Percentiles rank a stretch among this genome's conserved stretches.
These are phyloP conservation scores for silkworm (Bombyx mori) DNA, from an alignment of 1,140 invertebrate species.

Conservation along the genomic window ASM3026992v2 NC_085110.1:12267501-12268000, in stretches of 20 bases:
- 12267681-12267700: constrained; percentile 74
- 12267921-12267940: too few relatives aligned
- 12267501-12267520: constrained; percentile 9
- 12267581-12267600: constrained; percentile 79
- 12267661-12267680: constrained; percentile 76
- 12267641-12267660: constrained; percentile 78
- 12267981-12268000: too few relatives aligned
- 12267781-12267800: too few relatives aligned
- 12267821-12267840: too few relatives aligned
- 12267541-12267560: constrained; percentile 82
- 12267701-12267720: constrained; percentile 74
- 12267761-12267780: not conserved
- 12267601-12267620: constrained; percentile 72
- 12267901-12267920: too few relatives aligned
- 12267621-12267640: constrained; percentile 75
- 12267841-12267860: too few relatives aligned
- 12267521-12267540: constrained; percentile 72
- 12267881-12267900: too few relatives aligned
- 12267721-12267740: constrained; percentile 80
- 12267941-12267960: too few relatives aligned
- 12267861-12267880: too few relatives aligned
- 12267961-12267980: too few relatives aligned
- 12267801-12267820: too few relatives aligned
- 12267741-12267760: constrained; percentile 77
- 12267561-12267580: constrained; percentile 78